Base-by-base conservation (phyloP, 2,888 invertebrate species). In the Carterocephalus palaemon region DNA sequence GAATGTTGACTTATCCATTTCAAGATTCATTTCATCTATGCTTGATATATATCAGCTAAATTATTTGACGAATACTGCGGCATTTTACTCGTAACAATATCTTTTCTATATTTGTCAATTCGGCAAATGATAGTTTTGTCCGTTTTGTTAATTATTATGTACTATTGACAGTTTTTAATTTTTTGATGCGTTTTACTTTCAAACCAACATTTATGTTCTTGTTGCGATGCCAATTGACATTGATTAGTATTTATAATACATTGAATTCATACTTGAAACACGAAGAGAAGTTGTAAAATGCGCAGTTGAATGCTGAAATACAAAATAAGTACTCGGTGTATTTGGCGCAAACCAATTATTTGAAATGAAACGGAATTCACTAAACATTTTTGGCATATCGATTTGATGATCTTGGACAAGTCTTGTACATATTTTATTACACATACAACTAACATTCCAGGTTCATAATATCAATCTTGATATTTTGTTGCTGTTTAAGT, bases 351-450 rank as follows among this genome's bases (percentile, higher is more conserved):
- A 38, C 37, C 40, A 16, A 42, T 42, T 37, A 32, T 32, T 15
- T 24, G 19, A 22, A 23, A 43, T 46, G 20, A 28, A 42, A 36
- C 31, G 20, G 36, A 42, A 49, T 43, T 32, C 46, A 19, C 24
- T 42, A 22, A 47, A 48, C 46, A 49, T 48, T 38, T 38, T 36
- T 52, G 48, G 41, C 48, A 47, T 19, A 42, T 40, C 28, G 29
- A 34, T 28, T 34, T 34, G 33, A 33, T 42, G 4, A 33, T 26
- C n/a, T 22, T 34, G n/a, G 19, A 8, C 15, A 20, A 34, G 33
- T 26, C 6, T 26, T 33, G 31, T 20, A 8, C 12, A 17, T 17
- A 41, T 24, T 7, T 17, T 26, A 17, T 10, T n/a, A 26, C n/a
- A n/a, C n/a, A n/a, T n/a, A n/a, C n/a, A n/a, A n/a, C n/a, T n/a